Percentiles rank a stretch among this genome's conserved stretches.
Evolutionary conservation across 2,888 invertebrate genomes (phyloP).

Genomic region (Brachycybe producta): DNA sequence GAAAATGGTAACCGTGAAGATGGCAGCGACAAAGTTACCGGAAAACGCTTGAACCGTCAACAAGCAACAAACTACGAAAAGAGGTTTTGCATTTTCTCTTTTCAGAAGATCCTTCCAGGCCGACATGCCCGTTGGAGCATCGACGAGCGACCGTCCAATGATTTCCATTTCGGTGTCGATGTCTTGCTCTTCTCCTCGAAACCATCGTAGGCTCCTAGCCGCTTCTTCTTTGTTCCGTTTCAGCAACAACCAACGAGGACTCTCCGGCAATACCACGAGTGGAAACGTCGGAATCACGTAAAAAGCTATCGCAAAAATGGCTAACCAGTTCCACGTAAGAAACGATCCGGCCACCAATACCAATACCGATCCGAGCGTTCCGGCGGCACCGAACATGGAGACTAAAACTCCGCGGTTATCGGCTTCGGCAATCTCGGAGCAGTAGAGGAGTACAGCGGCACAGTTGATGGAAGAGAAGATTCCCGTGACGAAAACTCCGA

Average conservation of each 20-base stretch:
- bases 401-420: constrained; percentile 83
- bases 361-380: constrained; percentile 67
- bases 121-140: no score
- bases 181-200: constrained; percentile 63
- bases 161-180: constrained; percentile 63
- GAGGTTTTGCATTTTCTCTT: constrained; percentile 56
- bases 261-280: constrained; percentile 77
- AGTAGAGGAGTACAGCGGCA: no score
- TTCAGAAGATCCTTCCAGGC: constrained; percentile 48
- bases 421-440: constrained; percentile 83
- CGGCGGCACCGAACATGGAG: constrained; percentile 73
- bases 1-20: constrained; percentile 65
- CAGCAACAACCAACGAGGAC: constrained; percentile 48
- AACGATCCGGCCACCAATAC: constrained; percentile 60
- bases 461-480: no score
- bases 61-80: constrained; percentile 67
- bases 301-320: constrained; percentile 59
- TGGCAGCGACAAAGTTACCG: constrained; percentile 70
- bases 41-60: constrained; percentile 92
- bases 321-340: constrained; percentile 66
- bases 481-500: no score
- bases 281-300: constrained; percentile 64
- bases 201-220: constrained; percentile 60
- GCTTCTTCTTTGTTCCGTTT: constrained; percentile 50
- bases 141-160: constrained; percentile 54